These are phyloP conservation scores for Tupaia chinensis DNA, from an alignment of 2,113 vertebrate species.

Conservation along the genomic window DNA sequence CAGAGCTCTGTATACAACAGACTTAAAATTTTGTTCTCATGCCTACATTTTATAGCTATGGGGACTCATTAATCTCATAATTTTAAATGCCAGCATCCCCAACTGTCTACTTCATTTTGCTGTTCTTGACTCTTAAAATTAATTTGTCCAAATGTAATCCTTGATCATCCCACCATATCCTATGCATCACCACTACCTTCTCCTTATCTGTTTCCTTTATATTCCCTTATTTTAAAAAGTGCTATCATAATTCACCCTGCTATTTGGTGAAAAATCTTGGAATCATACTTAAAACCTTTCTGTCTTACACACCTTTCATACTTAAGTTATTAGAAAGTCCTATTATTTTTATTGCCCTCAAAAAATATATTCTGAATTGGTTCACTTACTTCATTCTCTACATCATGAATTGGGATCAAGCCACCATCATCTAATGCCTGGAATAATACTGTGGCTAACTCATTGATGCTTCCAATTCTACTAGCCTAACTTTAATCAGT, in stretches of 20 bases:
- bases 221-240: slow-evolving; percentile 2
- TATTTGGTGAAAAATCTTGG: neutral
- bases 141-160: neutral
- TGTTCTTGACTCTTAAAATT: slow-evolving; percentile 19
- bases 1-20: neutral
- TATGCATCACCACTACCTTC: neutral
- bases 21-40: slow-evolving; percentile 9
- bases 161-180: neutral
- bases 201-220: neutral
- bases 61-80: neutral
- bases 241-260: neutral
- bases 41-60: neutral
- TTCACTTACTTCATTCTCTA: neutral
- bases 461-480: neutral
- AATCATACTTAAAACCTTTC: neutral
- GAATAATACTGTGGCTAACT: neutral
- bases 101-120: neutral
- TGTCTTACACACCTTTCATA: neutral
- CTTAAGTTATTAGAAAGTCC: neutral
- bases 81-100: neutral
- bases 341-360: neutral
- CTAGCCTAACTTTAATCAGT: neutral
- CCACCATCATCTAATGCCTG: neutral
- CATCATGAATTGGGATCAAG: neutral
- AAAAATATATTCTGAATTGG: neutral